Evolutionary conservation across 2,797 vertebrate species (phyloP).

Genomic region (Triplophysa yarkandensis): DNA sequence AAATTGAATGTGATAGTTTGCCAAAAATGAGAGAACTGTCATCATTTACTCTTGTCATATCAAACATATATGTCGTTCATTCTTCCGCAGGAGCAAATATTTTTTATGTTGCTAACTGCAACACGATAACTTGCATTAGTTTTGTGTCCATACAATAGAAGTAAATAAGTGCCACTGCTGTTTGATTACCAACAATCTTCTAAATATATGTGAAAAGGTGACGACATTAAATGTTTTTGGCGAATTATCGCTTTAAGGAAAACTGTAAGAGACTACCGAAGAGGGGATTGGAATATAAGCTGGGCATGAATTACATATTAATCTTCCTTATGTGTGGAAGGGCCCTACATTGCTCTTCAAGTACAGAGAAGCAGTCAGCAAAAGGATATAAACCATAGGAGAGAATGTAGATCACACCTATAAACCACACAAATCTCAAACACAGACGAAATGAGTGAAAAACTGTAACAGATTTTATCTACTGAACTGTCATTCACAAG

Average conservation of each 20-base stretch:
- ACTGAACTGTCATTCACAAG: conserved; percentile 20
- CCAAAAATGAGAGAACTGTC: too few relatives aligned
- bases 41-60: too few relatives aligned
- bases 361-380: conserved; percentile 25
- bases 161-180: too few relatives aligned
- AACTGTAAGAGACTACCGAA: conserved; percentile 37
- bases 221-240: too few relatives aligned
- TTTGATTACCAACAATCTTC: too few relatives aligned
- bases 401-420: conserved; percentile 14
- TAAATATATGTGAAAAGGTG: too few relatives aligned
- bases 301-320: conserved; percentile 53
- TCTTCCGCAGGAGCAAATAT: too few relatives aligned
- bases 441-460: background rate
- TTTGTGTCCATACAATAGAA: too few relatives aligned
- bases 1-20: conserved; percentile 30
- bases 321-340: conserved; percentile 42
- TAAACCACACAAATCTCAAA: conserved; percentile 18
- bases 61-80: too few relatives aligned
- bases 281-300: conserved; percentile 41
- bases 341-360: conserved; percentile 9
- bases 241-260: too few relatives aligned
- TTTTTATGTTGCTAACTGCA: too few relatives aligned
- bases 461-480: background rate
- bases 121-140: too few relatives aligned
- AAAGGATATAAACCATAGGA: conserved; percentile 11